Conservation (phyloP, 1,140 invertebrate genomes). For the Paramacrobiotus metropolitanus region DNA sequence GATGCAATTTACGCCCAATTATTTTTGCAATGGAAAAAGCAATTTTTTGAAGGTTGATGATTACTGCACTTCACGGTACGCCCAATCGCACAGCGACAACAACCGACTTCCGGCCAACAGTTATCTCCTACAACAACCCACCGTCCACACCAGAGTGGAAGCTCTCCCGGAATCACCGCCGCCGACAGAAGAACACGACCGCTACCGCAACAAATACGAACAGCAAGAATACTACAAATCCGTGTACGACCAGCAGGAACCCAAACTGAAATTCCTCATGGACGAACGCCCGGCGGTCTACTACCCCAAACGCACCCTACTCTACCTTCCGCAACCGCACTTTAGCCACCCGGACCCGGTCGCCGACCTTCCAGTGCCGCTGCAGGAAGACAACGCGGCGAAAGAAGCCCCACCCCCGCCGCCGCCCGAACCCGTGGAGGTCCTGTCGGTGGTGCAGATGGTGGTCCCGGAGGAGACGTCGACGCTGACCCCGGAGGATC, state of each 20-base stretch:
- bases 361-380: neutral
- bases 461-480: no score
- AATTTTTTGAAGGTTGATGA: neutral
- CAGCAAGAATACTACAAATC: constrained; percentile 1
- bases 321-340: neutral
- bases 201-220: constrained; percentile 1
- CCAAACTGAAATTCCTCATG: neutral
- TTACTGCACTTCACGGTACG: no score
- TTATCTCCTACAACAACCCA: no score
- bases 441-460: no score
- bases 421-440: neutral
- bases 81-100: no score
- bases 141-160: no score
- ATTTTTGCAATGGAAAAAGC: neutral
- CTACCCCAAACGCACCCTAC: neutral
- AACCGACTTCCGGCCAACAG: no score
- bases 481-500: neutral
- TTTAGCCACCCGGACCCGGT: neutral
- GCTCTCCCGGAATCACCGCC: no score
- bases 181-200: no score
- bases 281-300: no score
- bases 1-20: no score
- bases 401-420: neutral
- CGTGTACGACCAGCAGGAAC: neutral
- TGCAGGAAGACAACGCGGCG: neutral